Percentiles rank a stretch among this genome's conserved stretches.
Conservation (phyloP, 1,140 invertebrate species). For the Spodoptera frugiperda region DNA sequence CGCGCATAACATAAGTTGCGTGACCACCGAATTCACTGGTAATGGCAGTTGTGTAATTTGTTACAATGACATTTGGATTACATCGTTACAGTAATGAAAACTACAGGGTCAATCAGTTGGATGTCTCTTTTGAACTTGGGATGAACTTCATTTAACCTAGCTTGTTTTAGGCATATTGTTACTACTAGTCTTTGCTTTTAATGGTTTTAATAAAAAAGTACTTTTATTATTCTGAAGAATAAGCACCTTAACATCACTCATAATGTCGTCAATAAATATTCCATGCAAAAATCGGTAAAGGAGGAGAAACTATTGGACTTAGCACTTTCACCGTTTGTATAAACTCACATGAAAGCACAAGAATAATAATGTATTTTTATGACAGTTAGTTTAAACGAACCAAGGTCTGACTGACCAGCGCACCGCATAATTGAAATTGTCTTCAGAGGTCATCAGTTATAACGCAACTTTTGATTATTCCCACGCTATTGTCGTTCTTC, state of each 20-base stretch:
- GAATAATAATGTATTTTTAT: too few species aligned
- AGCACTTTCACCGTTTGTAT: too few species aligned
- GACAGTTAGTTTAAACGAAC: too few species aligned
- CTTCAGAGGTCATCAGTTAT: slow-evolving; percentile 15
- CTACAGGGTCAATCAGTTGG: slow-evolving; percentile 8
- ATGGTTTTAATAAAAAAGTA: too few species aligned
- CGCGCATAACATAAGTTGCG: slow-evolving; percentile 52
- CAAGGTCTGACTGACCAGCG: neutral
- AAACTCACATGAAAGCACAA: too few species aligned
- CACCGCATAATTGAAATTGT: neutral
- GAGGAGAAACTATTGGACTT: too few species aligned
- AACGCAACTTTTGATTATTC: slow-evolving; percentile 16
- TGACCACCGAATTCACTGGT: slow-evolving; percentile 51
- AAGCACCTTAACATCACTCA: too few species aligned
- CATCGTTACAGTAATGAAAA: slow-evolving; percentile 10
- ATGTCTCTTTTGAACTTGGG: slow-evolving; percentile 2
- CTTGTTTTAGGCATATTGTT: neutral
- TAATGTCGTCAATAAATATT: too few species aligned
- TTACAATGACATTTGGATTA: slow-evolving; percentile 36
- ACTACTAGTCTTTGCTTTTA: too few species aligned
- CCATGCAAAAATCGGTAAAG: too few species aligned
- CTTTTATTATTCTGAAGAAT: too few species aligned
- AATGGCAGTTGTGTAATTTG: slow-evolving; percentile 49
- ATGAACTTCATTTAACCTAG: slow-evolving; percentile 5
- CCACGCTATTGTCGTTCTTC: slow-evolving; percentile 22